These are phyloP conservation scores for Karalla daura DNA, from an alignment of 2,797 vertebrate species.

Conservation along the genomic window DNA sequence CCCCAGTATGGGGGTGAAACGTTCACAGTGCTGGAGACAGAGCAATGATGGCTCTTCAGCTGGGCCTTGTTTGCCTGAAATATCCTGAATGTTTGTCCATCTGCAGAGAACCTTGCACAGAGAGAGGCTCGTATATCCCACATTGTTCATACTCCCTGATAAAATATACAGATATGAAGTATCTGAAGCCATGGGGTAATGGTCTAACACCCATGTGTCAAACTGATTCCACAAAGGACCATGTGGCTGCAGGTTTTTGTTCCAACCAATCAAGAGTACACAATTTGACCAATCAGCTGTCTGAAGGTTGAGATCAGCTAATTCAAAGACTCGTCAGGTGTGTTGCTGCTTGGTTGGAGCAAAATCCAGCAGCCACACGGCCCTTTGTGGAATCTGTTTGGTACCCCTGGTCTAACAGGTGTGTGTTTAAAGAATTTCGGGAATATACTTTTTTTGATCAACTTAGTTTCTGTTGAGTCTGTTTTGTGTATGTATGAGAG, in stretches of 20 bases:
- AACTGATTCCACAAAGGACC: no score
- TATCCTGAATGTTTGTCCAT: constrained; percentile 44
- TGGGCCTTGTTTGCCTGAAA: constrained; percentile 35
- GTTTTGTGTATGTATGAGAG: constrained; percentile 24
- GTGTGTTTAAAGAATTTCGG: no score
- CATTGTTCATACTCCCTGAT: constrained; percentile 39
- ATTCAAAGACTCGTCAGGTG: no score
- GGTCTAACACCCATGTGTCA: constrained; percentile 46
- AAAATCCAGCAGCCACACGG: no score
- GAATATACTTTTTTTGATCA: constrained; percentile 32
- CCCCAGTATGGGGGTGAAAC: constrained; percentile 47
- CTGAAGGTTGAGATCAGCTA: no score
- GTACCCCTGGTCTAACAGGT: no score
- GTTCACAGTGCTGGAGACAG: constrained; percentile 53
- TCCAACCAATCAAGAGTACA: no score
- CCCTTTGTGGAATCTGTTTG: no score
- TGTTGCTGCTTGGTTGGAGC: no score
- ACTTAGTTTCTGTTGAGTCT: constrained; percentile 45
- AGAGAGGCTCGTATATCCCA: constrained; percentile 31
- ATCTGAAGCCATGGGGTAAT: constrained; percentile 45
- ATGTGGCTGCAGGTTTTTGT: no score
- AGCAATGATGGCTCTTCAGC: constrained; percentile 33
- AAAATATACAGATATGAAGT: constrained; percentile 31
- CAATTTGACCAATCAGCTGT: no score
- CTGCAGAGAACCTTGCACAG: constrained; percentile 26